Conservation (phyloP, 2,888 invertebrate species). For the Epinotia brunnichana region DNA sequence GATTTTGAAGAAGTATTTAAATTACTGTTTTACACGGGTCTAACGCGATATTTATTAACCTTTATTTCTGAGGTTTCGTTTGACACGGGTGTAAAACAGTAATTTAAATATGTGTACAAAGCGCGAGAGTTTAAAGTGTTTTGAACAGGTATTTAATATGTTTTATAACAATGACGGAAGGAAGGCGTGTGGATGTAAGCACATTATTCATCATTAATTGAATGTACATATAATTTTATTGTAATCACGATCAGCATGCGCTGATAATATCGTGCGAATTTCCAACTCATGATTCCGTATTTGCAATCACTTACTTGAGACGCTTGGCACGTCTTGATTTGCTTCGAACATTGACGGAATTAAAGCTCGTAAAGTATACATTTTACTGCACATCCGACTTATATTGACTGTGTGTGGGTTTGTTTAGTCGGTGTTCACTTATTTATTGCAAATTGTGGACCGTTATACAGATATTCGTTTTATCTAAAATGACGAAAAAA, state of each 20-base stretch:
- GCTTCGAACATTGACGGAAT: slow-evolving; percentile 35
- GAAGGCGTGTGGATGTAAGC: background rate
- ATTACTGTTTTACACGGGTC: too few relatives aligned
- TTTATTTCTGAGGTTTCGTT: too few relatives aligned
- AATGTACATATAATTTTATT: slow-evolving; percentile 35
- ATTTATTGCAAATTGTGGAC: background rate
- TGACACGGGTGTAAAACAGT: too few relatives aligned
- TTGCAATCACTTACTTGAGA: slow-evolving; percentile 25
- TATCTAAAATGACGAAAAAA: too few relatives aligned
- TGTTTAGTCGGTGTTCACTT: background rate
- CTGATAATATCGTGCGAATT: slow-evolving; percentile 42
- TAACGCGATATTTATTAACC: too few relatives aligned
- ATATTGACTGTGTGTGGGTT: background rate
- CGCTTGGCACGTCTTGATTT: slow-evolving; percentile 29
- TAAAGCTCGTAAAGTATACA: slow-evolving; percentile 22
- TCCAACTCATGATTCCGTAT: slow-evolving; percentile 37
- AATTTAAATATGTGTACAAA: too few relatives aligned
- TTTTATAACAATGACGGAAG: slow-evolving; percentile 7
- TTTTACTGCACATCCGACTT: slow-evolving; percentile 28
- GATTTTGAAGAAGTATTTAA: too few relatives aligned
- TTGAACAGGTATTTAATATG: too few relatives aligned
- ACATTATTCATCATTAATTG: slow-evolving; percentile 11
- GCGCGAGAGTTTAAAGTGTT: too few relatives aligned
- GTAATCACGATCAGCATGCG: slow-evolving; percentile 38
- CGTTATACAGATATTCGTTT: too few relatives aligned